Evolutionary conservation across 2,888 invertebrate genomes (phyloP).

Genomic region (Lithophane leautieri): DNA sequence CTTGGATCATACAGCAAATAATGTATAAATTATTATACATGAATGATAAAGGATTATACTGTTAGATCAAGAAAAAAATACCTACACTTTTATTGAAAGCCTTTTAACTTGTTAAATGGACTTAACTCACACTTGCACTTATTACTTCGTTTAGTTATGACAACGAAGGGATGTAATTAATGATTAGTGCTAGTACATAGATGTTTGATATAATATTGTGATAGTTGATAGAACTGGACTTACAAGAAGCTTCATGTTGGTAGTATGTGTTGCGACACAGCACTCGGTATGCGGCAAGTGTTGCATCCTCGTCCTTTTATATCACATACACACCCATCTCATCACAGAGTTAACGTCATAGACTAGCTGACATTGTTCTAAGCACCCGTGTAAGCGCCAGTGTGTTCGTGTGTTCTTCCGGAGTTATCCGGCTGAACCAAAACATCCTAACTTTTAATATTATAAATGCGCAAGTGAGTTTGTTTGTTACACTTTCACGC

Average conservation of each 20-base stretch:
- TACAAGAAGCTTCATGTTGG: constrained; percentile 79
- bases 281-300: constrained; percentile 61
- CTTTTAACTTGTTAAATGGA: background rate
- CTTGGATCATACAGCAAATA: background rate
- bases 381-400: constrained; percentile 33
- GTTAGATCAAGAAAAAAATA: background rate
- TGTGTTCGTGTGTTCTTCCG: too few relatives aligned
- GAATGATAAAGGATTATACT: too few relatives aligned
- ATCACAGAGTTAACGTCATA: constrained; percentile 48
- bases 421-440: constrained; percentile 25
- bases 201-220: background rate
- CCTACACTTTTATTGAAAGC: background rate
- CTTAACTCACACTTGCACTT: background rate
- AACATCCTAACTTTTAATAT: background rate
- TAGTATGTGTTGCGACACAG: constrained; percentile 55
- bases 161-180: too few relatives aligned
- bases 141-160: too few relatives aligned
- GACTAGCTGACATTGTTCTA: constrained; percentile 49
- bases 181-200: background rate
- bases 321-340: constrained; percentile 57
- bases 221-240: constrained; percentile 63
- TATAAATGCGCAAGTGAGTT: too few relatives aligned
- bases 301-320: constrained; percentile 74
- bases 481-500: too few relatives aligned
- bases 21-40: too few relatives aligned